Evolutionary conservation across 1,140 invertebrate genomes (phyloP), one percentile per base, ranked within the genome.

Genomic region (Hycleus cichorii): DNA sequence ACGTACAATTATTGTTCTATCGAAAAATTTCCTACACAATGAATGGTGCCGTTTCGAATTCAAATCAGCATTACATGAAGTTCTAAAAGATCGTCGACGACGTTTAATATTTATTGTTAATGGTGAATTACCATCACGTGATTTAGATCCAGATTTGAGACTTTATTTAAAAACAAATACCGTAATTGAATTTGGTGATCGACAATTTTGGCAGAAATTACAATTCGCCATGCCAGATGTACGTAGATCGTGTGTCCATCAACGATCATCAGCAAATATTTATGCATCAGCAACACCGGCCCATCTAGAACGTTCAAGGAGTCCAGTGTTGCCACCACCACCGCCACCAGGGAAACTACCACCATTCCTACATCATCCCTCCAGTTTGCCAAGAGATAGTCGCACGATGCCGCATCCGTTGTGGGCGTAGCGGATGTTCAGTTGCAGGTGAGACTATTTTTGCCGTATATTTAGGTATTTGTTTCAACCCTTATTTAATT

Each of bases 1-100:
- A 60, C 81, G 93, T 66, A 95, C 93, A 10, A 90, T 97, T 45
- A 82, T 97, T 62, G 86, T 97, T 32, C 72, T 97, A 26, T 93
- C 91, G 2, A 91, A 91, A 73, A 93, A 93, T 77, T 97, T 95
- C 76, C 81, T 97, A 12, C 87, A 91, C 74, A 92, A 91, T 75
- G 91, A 95, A 76, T 97, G 93, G 93, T 88, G 90, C 64, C 82
- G 91, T 51, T 93, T 93, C 70, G 93, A 96, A 75, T 93, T 95
- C 73, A 93, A 93, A 76, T 86, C 87, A 47, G 92, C 93, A 1
- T 80, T 95, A n/a, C 88, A 91, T 69, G 90, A 95, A 74, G 88
- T 91, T 52, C 83, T 95, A 48, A 91, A 91, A 76, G 87, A 89
- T 70, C 81, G 86, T 66, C 80, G 86, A 64, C 83, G 88, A 70